Evolutionary conservation across 2,888 invertebrate genomes (phyloP), one percentile per base, ranked within the genome.

Genomic region (Cyrtodaria siliqua): DNA sequence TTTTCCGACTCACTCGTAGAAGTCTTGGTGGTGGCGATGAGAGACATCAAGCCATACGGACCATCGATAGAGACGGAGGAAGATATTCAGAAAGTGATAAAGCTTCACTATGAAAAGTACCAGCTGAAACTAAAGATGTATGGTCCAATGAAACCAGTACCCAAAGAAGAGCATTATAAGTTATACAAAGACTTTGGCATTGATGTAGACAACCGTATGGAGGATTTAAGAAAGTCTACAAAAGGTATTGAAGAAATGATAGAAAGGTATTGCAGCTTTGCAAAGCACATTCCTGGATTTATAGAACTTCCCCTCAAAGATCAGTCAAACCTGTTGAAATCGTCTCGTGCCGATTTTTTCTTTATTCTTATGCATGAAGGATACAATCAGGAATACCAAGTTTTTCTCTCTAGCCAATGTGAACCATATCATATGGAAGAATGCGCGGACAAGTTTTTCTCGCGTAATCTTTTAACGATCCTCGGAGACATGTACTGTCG

Each of bases 251-350:
- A 77, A 59, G 56, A 53, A 1, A 33, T 71, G 2, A 63, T 74
- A 9, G 72, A 71, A 42, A 53, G 66, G 27, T 81, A 77, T 24
- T 77, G 77, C 56, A 67, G 75, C 26, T 77, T 81, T 26, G 81
- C 81, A 4, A 77, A 78, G 40, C 74, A 63, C 6, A 66, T 81
- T 38, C 81, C 81, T 18, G 77, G 71, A 8, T 81, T 81, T 52
- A 20, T 56, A 12, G 50, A 33, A 18, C 68, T 81, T n/a, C 68
- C 81, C 8, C 42, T 55, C 1, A 63, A 61, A 23, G 81, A 81
- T 49, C 77, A 77, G 57, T 59, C 74, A n/a, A 61, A 63, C 29
- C 61, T 81, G 20, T 42, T 81, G 14, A 81, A 81, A 53, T 55
- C 66, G 2, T 52, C 63, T 0, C 63, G 81, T 9, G 70, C 52